Conservation (phyloP, 2,797 vertebrate genomes). For the Sebastes flavidus region DNA sequence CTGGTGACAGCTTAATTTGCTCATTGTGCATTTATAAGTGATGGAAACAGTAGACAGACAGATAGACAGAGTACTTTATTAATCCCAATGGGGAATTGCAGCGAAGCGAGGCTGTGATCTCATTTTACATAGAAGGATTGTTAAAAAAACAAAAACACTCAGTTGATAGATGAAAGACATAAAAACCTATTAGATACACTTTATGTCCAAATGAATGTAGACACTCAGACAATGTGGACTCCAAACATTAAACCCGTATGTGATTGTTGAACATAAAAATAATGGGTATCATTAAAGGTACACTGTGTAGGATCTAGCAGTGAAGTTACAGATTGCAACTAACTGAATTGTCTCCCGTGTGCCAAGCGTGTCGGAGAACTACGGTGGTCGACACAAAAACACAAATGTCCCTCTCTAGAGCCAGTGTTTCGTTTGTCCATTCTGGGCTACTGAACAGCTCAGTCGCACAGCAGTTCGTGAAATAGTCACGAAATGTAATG, state of each 20-base stretch:
- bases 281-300: too few species aligned
- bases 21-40: background rate
- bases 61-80: background rate
- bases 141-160: background rate
- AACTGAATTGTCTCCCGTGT: too few species aligned
- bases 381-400: too few species aligned
- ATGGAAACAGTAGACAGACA: background rate
- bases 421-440: too few species aligned
- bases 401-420: too few species aligned
- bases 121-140: background rate
- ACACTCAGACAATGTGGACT: background rate
- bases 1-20: conserved; percentile 13
- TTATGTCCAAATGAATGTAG: background rate
- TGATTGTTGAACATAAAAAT: too few species aligned
- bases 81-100: background rate
- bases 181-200: background rate
- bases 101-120: background rate
- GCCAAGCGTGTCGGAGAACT: too few species aligned
- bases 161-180: background rate
- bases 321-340: too few species aligned
- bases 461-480: too few species aligned
- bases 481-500: too few species aligned
- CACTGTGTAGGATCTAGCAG: too few species aligned
- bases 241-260: background rate
- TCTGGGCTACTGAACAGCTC: too few species aligned